Conservation (phyloP, 2,888 invertebrate genomes). For the Andrena praecox region DNA sequence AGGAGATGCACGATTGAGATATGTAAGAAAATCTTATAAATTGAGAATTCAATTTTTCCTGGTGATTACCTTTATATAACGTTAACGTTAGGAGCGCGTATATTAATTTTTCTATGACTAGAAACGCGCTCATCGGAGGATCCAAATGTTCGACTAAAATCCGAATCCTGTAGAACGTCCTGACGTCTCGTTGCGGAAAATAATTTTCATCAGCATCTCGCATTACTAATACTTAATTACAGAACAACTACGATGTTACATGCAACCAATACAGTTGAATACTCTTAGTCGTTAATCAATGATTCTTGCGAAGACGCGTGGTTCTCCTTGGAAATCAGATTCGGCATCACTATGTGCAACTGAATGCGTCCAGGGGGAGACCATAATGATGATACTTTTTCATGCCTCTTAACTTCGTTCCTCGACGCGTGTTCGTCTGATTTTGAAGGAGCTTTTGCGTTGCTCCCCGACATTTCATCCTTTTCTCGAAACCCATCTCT, state of each 20-base stretch:
- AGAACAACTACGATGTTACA: slow-evolving; percentile 12
- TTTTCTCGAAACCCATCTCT: slow-evolving; percentile 17
- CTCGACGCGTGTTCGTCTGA: slow-evolving; percentile 18
- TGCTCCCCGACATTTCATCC: not conserved
- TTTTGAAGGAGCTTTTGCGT: slow-evolving; percentile 20
- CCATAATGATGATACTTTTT: slow-evolving; percentile 62
- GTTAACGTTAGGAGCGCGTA: not conserved
- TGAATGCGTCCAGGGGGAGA: slow-evolving; percentile 84
- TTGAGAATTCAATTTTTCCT: no score
- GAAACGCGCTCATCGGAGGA: not conserved
- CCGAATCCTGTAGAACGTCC: not conserved
- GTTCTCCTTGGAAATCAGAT: slow-evolving; percentile 71
- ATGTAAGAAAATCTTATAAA: no score
- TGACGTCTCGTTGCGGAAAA: slow-evolving; percentile 1
- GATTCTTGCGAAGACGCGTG: slow-evolving; percentile 78
- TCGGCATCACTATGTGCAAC: slow-evolving; percentile 82
- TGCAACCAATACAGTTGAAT: slow-evolving; percentile 7
- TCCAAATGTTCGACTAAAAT: not conserved
- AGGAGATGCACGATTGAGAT: not conserved
- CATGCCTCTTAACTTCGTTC: slow-evolving; percentile 4
- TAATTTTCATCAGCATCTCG: slow-evolving; percentile 1
- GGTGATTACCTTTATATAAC: slow-evolving; percentile 31
- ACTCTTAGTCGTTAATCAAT: slow-evolving; percentile 64
- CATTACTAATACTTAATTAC: slow-evolving; percentile 16
- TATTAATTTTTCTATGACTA: not conserved